These are phyloP conservation scores for Machimus rusticus DNA, from an alignment of 2,888 invertebrate species.

Conservation along the genomic window DNA sequence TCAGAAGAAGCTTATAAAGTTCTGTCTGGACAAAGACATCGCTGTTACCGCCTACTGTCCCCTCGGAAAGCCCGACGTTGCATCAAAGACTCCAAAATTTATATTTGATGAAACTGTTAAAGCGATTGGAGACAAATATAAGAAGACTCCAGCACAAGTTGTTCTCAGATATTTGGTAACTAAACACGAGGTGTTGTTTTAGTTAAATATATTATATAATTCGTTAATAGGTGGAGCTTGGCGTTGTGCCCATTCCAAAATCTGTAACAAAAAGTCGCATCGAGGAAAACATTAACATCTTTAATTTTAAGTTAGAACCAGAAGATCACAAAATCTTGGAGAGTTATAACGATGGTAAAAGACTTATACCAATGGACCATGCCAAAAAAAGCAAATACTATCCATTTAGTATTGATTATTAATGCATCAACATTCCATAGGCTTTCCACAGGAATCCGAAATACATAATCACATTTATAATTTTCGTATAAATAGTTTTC, in stretches of 20 bases:
- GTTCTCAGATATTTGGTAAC: conserved; percentile 67
- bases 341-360: conserved; percentile 63
- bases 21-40: conserved; percentile 71
- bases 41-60: conserved; percentile 81
- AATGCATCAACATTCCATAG: background rate
- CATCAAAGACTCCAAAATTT: conserved; percentile 73
- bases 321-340: conserved; percentile 66
- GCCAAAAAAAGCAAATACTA: conserved; percentile 56
- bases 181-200: too few relatives aligned
- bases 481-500: background rate
- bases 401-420: conserved; percentile 57
- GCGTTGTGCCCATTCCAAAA: conserved; percentile 68
- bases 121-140: conserved; percentile 70
- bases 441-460: background rate
- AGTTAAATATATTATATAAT: background rate
- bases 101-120: conserved; percentile 64
- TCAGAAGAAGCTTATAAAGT: conserved; percentile 72
- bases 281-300: conserved; percentile 66
- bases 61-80: conserved; percentile 77
- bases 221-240: conserved; percentile 64
- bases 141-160: conserved; percentile 74
- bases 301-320: conserved; percentile 66
- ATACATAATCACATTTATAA: background rate
- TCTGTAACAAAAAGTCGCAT: conserved; percentile 66
- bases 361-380: conserved; percentile 55